Evolutionary conservation across 2,888 invertebrate genomes (phyloP), one percentile per base, ranked within the genome.

Genomic region (Lycophotia porphyrea): DNA sequence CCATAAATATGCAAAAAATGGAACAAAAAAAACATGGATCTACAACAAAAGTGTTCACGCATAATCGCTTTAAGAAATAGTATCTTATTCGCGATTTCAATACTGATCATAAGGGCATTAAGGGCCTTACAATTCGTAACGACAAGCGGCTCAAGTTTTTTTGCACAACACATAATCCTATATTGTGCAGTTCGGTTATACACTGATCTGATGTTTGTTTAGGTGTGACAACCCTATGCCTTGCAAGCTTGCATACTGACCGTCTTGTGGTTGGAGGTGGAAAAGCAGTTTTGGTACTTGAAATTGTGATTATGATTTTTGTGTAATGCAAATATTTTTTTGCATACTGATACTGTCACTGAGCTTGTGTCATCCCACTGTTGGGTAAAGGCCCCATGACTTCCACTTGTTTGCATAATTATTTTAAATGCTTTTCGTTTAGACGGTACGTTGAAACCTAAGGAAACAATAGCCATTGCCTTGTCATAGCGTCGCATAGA

Each of bases 171-270:
- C 49, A 65, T 83, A 81, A 88, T 85, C 85, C 82, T 78, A 82
- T 78, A 82, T 88, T 86, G 83, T 84, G 64, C 71, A 81, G 80
- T 82, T 52, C 70, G 64, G 52, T 86, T 82, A 87, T 76, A 88
- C 85, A 90, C 89, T 88, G 80, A 84, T 63, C 73, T 82, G 64
- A 78, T 90, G 83, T 92, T 92, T 91, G 80, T 87, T 91, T 90
- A 91, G 90, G 90, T 76, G 83, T 78, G 90, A 84, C 91, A 92
- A 87, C 92, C 93, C 91, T 92, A 86, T 39, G 71, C 77, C 76
- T 71, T 88, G 83, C 87, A 89, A 70, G 76, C 76, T 71, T 88
- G 83, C 87, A 89, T 88, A 90, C 89, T 87, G 80, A 78, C 76
- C 84, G 87, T 84, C 85, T 88, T 81, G 74, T 72, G 68, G 74